A percentile compares a stretch with the other conserved stretches of the same genome.
Conservation (phyloP, 2,113 vertebrate genomes). For the Tapirus terrestris region DNA sequence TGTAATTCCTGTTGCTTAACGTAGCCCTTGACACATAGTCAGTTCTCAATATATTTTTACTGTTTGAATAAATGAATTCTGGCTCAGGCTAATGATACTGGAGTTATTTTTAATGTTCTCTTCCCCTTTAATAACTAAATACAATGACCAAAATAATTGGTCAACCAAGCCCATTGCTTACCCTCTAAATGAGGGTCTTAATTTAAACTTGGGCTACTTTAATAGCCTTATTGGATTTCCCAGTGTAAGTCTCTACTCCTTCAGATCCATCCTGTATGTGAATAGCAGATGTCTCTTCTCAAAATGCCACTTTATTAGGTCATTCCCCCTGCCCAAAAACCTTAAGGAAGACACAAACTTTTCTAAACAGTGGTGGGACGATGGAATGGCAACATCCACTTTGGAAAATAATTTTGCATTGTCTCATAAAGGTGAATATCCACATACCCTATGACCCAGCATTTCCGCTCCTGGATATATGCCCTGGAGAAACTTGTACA, state of each 20-base stretch:
- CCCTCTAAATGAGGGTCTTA: not conserved
- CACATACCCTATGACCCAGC: not conserved
- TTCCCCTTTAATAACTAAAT: not conserved
- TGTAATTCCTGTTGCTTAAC: not conserved
- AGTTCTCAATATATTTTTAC: not conserved
- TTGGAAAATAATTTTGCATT: not conserved
- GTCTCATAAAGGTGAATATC: not conserved
- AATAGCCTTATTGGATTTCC: not conserved
- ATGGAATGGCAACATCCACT: not conserved
- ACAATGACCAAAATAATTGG: not conserved
- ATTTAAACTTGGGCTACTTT: not conserved
- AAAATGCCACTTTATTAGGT: not conserved
- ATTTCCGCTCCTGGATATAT: not conserved
- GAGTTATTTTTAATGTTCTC: not conserved
- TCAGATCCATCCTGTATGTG: not conserved
- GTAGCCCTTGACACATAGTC: not conserved
- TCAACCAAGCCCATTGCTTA: not conserved
- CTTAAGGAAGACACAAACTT: not conserved
- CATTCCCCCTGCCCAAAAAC: not conserved
- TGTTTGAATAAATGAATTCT: conserved; percentile 1
- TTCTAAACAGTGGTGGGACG: not conserved
- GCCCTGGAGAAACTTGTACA: not conserved
- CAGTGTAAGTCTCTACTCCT: not conserved
- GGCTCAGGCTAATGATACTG: not conserved
- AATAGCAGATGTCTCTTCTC: not conserved